Percentiles rank a stretch among this genome's conserved stretches.
Conservation (phyloP, 2,797 vertebrate species). For the Sebastiscus tertius region DNA sequence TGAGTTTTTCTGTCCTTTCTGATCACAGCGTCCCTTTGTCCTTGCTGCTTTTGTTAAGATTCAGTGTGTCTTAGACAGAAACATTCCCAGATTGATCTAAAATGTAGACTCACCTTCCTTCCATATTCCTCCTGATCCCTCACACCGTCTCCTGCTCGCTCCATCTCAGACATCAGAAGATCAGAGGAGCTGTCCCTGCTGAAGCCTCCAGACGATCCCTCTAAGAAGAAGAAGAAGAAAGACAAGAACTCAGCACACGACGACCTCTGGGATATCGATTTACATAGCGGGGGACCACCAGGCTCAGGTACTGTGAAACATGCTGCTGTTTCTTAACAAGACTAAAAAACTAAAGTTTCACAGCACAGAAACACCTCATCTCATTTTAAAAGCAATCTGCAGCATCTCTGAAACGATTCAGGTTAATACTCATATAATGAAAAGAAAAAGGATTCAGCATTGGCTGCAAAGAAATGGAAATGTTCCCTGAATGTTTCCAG, state of each 20-base stretch:
- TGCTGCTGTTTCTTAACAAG: neutral
- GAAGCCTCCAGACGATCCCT: conserved; percentile 84
- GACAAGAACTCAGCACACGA: conserved; percentile 87
- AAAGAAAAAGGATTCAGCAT: neutral
- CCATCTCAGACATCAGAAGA: conserved; percentile 89
- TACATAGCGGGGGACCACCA: conserved; percentile 81
- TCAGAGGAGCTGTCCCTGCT: conserved; percentile 94
- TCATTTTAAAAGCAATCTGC: neutral
- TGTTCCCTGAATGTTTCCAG: neutral
- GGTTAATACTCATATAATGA: neutral
- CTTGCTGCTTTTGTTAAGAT: neutral
- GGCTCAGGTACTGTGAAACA: conserved; percentile 70
- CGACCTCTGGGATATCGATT: conserved; percentile 89
- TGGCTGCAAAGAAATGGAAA: neutral
- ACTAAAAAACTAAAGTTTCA: neutral
- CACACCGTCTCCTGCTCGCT: neutral
- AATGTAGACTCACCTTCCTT: neutral
- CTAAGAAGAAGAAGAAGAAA: conserved; percentile 95
- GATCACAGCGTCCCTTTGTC: neutral
- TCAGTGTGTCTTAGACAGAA: neutral
- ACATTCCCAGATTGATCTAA: neutral
- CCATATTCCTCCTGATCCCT: neutral
- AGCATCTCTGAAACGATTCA: neutral
- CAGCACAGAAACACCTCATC: neutral
- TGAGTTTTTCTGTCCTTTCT: conserved; percentile 78